Evolutionary conservation across 2,797 vertebrate species (phyloP).

Genomic region (Scolopax bukidnonensis): DNA sequence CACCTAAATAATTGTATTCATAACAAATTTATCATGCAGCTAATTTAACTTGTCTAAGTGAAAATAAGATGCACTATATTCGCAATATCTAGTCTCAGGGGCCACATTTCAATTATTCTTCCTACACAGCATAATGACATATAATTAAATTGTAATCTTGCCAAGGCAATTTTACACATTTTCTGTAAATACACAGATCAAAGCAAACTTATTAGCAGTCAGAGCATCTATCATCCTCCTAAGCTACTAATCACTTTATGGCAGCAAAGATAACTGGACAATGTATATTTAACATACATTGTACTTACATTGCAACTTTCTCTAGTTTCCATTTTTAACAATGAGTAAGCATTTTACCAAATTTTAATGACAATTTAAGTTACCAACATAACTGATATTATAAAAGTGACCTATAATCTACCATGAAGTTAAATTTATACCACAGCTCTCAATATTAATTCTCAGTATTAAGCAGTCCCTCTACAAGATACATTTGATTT

Average conservation of each 20-base stretch:
- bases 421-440: neutral
- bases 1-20: slow-evolving; percentile 81
- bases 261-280: slow-evolving; percentile 52
- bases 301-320: slow-evolving; percentile 9
- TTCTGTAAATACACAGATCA: slow-evolving; percentile 77
- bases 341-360: neutral
- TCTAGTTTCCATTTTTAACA: slow-evolving; percentile 31
- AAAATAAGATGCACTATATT: slow-evolving; percentile 80
- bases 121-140: slow-evolving; percentile 75
- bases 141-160: slow-evolving; percentile 79
- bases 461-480: neutral
- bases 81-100: slow-evolving; percentile 71
- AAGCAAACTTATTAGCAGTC: slow-evolving; percentile 73
- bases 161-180: slow-evolving; percentile 76
- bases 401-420: neutral
- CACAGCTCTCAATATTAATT: neutral
- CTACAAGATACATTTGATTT: neutral
- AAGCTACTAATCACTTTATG: slow-evolving; percentile 64
- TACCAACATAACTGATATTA: neutral
- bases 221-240: slow-evolving; percentile 63
- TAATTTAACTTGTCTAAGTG: slow-evolving; percentile 83
- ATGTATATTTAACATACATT: slow-evolving; percentile 47
- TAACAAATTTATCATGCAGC: slow-evolving; percentile 80
- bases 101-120: slow-evolving; percentile 83
- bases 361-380: slow-evolving; percentile 17